Conservation (phyloP, 1,140 invertebrate genomes). For the Euwallacea similis region DNA sequence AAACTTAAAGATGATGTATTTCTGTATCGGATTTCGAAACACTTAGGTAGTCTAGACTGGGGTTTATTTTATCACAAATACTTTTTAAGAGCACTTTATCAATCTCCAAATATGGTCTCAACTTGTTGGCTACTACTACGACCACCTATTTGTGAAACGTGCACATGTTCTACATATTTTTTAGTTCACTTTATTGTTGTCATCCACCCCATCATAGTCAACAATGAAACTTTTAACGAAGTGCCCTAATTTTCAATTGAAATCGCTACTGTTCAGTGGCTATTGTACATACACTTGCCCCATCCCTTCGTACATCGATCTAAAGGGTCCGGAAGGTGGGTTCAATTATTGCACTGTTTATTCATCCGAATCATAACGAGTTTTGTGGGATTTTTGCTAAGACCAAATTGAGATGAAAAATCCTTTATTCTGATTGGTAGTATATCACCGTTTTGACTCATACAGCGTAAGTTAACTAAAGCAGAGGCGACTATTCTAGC, state of each 20-base stretch:
- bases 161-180: background rate
- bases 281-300: background rate
- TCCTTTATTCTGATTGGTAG: background rate
- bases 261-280: background rate
- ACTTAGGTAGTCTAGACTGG: constrained; percentile 31
- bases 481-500: background rate
- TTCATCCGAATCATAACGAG: no score
- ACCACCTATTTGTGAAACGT: background rate
- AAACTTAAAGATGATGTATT: constrained; percentile 24
- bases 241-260: constrained; percentile 5
- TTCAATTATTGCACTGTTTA: background rate
- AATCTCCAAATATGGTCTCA: background rate
- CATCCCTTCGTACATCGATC: background rate
- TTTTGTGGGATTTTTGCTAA: background rate
- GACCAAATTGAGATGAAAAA: background rate
- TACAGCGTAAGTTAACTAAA: background rate
- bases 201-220: background rate
- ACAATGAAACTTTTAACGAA: constrained; percentile 1
- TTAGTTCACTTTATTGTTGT: background rate
- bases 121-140: background rate
- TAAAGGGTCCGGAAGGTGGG: background rate
- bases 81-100: background rate
- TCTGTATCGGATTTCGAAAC: constrained; percentile 24
- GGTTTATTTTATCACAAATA: constrained; percentile 27
- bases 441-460: background rate